Percentiles rank a stretch among this genome's conserved stretches.
Evolutionary conservation across 2,888 invertebrate genomes (phyloP).

Genomic region (Ormyrus thymus): DNA sequence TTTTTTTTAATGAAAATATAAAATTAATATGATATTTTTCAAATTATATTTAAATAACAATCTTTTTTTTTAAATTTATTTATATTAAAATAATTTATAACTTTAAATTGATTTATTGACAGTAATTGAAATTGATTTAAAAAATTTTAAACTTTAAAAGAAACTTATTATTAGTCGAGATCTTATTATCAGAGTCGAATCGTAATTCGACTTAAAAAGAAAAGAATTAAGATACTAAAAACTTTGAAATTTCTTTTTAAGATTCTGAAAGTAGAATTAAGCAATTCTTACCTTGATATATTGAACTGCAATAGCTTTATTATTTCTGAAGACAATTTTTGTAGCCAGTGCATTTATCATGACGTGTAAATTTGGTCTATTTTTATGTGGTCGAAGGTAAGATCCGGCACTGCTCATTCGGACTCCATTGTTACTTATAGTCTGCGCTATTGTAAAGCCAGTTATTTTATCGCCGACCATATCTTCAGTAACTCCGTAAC

Average conservation of each 20-base stretch:
- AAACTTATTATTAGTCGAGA: too few species aligned
- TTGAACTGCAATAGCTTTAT: conserved; percentile 78
- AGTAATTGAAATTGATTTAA: too few species aligned
- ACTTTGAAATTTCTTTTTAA: not conserved
- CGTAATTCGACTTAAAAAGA: too few species aligned
- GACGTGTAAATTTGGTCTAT: conserved; percentile 79
- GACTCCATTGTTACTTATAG: conserved; percentile 79
- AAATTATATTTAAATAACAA: too few species aligned
- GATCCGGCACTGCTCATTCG: conserved; percentile 79
- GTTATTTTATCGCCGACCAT: conserved; percentile 79
- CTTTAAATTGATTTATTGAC: too few species aligned
- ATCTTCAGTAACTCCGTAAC: conserved; percentile 80
- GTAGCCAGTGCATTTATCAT: conserved; percentile 79
- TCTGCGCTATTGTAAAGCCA: conserved; percentile 82
- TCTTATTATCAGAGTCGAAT: too few species aligned
- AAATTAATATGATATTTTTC: too few species aligned
- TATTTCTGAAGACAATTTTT: conserved; percentile 75
- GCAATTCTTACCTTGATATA: conserved; percentile 71
- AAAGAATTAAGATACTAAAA: too few species aligned
- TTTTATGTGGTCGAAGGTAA: conserved; percentile 77
- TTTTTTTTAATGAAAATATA: too few species aligned
- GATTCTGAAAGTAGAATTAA: not conserved
- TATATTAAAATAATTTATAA: too few species aligned
- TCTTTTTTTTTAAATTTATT: too few species aligned
- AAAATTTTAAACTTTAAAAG: too few species aligned